These are phyloP conservation scores for Lissonota sp. DNA, from an alignment of 2,888 invertebrate species.

Conservation along the genomic window DNA sequence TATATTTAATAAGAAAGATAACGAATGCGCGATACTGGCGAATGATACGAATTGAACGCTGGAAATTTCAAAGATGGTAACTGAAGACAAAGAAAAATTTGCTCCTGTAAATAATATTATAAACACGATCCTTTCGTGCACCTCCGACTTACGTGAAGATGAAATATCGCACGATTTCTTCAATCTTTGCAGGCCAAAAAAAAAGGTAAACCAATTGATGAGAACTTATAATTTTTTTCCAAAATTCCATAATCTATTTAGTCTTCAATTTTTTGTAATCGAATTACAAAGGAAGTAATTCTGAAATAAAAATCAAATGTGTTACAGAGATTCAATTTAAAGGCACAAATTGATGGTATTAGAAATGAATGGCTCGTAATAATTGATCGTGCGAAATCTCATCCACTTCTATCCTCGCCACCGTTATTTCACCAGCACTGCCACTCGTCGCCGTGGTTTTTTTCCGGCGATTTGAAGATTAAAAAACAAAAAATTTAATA, in stretches of 20 bases:
- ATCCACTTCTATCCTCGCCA: constrained; percentile 28
- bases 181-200: not conserved
- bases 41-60: constrained; percentile 41
- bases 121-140: constrained; percentile 43
- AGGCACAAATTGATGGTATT: not conserved
- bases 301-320: not conserved
- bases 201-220: not conserved
- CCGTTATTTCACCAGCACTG: constrained; percentile 66
- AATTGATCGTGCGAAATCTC: constrained; percentile 23
- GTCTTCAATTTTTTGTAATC: not conserved
- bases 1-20: constrained; percentile 50
- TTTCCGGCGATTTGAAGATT: constrained; percentile 49
- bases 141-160: constrained; percentile 26
- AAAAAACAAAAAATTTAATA: constrained; percentile 17
- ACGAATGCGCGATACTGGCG: constrained; percentile 33
- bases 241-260: not conserved
- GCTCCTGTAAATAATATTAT: constrained; percentile 35
- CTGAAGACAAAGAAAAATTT: not conserved
- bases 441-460: constrained; percentile 63
- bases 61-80: constrained; percentile 40
- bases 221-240: not conserved
- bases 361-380: not conserved
- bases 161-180: constrained; percentile 23
- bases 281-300: not conserved
- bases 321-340: not conserved